Percentiles rank a stretch among this genome's conserved stretches.
These are phyloP conservation scores for Latrodectus geometricus DNA, from an alignment of 1,140 invertebrate genomes.

Conservation along the genomic window DNA sequence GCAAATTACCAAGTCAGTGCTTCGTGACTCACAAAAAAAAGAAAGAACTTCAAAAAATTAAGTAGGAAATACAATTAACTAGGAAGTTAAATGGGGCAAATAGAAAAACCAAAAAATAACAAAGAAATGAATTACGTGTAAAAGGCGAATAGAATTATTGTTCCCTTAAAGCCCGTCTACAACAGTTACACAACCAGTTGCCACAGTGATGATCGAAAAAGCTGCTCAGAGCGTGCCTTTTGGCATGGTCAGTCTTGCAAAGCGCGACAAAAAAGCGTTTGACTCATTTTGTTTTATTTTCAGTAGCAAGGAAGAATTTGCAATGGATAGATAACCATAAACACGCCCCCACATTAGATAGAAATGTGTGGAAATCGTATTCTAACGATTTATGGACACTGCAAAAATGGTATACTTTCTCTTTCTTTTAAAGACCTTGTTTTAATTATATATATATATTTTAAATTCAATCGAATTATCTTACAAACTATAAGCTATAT, in stretches of 20 bases:
- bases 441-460: too few relatives aligned
- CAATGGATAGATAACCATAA: too few relatives aligned
- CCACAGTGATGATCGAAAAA: constrained; percentile 33
- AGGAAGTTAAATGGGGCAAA: constrained; percentile 33
- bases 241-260: constrained; percentile 47
- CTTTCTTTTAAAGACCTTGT: too few relatives aligned
- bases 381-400: too few relatives aligned
- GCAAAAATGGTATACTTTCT: too few relatives aligned
- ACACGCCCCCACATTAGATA: too few relatives aligned
- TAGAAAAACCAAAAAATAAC: not conserved
- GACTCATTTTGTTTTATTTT: too few relatives aligned
- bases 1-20: too few relatives aligned
- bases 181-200: constrained; percentile 31
- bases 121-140: not conserved
- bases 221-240: constrained; percentile 37
- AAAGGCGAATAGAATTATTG: not conserved
- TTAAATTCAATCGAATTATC: too few relatives aligned
- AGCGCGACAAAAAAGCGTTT: not conserved
- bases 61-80: constrained; percentile 11
- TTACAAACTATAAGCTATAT: too few relatives aligned
- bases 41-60: not conserved
- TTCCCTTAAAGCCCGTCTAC: not conserved
- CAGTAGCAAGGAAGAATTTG: too few relatives aligned
- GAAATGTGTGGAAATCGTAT: too few relatives aligned
- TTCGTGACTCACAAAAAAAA: not conserved